Evolutionary conservation across 2,113 vertebrate genomes (phyloP).

Genomic region (Channa argus): DNA sequence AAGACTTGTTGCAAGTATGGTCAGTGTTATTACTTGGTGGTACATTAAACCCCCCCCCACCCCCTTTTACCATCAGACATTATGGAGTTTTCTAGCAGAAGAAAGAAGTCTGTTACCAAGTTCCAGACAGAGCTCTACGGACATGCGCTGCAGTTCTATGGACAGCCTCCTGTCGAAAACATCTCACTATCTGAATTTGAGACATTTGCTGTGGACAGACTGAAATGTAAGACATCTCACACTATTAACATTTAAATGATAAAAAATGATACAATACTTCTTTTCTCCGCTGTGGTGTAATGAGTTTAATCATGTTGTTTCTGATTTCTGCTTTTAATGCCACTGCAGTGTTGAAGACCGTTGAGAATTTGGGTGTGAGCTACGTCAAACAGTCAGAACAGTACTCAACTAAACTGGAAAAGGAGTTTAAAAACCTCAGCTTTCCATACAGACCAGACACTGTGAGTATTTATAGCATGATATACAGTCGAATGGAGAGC

Average conservation of each 20-base stretch:
- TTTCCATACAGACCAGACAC: slow-evolving; percentile 84
- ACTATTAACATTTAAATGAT: not conserved
- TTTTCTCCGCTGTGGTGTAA: not conserved
- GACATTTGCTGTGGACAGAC: slow-evolving; percentile 90
- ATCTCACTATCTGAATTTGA: slow-evolving; percentile 93
- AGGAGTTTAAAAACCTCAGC: slow-evolving; percentile 84
- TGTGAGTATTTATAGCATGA: slow-evolving; percentile 65
- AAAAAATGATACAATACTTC: not conserved
- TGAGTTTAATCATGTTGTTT: not conserved
- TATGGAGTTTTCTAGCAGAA: slow-evolving; percentile 75
- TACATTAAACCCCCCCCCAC: not conserved
- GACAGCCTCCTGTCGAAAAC: slow-evolving; percentile 90
- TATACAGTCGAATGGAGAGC: not conserved
- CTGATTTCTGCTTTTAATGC: slow-evolving; percentile 10
- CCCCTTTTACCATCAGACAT: slow-evolving; percentile 36
- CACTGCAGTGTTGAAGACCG: slow-evolving; percentile 89
- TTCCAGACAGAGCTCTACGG: slow-evolving; percentile 83
- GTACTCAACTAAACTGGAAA: slow-evolving; percentile 83
- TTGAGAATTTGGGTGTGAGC: slow-evolving; percentile 93
- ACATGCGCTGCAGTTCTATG: slow-evolving; percentile 91
- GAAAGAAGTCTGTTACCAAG: slow-evolving; percentile 61
- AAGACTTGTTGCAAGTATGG: not conserved
- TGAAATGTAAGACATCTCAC: slow-evolving; percentile 87
- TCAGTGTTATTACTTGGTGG: not conserved
- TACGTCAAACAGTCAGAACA: slow-evolving; percentile 73